phyloP scores from a whole-genome alignment of 2,113 vertebrate genomes.

The Anhinga rufa region DNA sequence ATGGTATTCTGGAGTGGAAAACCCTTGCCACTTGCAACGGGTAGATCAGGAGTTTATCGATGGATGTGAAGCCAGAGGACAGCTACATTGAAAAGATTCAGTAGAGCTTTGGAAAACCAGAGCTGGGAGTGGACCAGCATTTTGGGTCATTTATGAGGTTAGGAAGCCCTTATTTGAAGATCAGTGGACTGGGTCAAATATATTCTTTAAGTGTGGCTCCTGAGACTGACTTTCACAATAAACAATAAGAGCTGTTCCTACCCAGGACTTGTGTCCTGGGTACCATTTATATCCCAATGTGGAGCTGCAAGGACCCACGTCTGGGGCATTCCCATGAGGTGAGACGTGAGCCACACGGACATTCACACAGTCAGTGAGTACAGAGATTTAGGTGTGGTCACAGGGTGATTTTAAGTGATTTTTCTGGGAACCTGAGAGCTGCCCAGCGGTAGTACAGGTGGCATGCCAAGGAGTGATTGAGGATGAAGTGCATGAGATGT shows the following conservation, averaged over 20 bases:
- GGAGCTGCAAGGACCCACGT: not conserved
- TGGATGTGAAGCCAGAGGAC: not conserved
- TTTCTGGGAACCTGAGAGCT: not conserved
- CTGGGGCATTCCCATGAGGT: not conserved
- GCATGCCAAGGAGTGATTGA: not conserved
- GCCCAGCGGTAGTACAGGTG: not conserved
- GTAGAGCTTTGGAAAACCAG: not conserved
- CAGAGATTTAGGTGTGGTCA: not conserved
- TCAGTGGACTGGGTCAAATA: not conserved
- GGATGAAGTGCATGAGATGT: not conserved
- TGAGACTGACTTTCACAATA: not conserved
- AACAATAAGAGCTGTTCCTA: not conserved
- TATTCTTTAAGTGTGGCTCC: not conserved
- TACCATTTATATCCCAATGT: not conserved
- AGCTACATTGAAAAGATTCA: not conserved
- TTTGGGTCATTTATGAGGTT: not conserved
- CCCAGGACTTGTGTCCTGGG: not conserved
- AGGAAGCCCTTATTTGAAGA: not conserved
- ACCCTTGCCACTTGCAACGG: not conserved
- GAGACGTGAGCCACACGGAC: not conserved
- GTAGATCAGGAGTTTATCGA: not conserved
- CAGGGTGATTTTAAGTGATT: not conserved
- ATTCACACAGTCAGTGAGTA: accelerated
- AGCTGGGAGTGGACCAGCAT: not conserved
- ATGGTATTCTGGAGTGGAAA: not conserved